Percentiles rank a stretch among this genome's conserved stretches.
Conservation (phyloP, 2,797 vertebrate genomes). For the Heterohyrax brucei region DNA sequence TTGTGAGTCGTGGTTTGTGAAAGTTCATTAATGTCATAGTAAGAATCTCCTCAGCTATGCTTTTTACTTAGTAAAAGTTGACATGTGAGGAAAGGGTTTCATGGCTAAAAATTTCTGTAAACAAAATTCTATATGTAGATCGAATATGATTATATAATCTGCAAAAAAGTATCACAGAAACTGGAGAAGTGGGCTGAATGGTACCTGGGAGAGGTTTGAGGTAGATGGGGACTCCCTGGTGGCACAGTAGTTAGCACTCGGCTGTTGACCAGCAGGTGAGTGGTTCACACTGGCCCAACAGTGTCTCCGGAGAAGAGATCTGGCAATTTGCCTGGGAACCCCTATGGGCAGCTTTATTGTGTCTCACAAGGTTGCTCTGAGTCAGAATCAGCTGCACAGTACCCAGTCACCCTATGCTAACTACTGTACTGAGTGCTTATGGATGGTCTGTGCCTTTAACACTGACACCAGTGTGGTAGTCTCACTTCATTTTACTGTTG, state of each 20-base stretch:
- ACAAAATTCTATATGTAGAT: neutral
- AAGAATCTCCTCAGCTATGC: neutral
- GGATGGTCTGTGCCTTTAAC: no score
- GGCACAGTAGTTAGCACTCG: neutral
- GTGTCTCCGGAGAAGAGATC: neutral
- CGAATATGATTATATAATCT: neutral
- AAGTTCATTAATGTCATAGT: neutral
- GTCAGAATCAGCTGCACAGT: neutral
- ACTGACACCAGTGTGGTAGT: neutral
- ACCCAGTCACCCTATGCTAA: neutral
- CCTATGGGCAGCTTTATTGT: neutral
- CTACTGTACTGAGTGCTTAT: neutral
- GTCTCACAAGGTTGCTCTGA: neutral
- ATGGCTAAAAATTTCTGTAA: neutral
- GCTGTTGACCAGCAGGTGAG: neutral
- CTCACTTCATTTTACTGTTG: neutral
- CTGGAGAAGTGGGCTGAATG: neutral
- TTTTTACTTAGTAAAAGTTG: neutral
- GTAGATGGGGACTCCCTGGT: neutral
- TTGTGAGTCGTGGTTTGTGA: neutral
- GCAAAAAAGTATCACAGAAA: neutral
- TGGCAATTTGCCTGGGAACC: neutral
- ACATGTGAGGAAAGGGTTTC: neutral
- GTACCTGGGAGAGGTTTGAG: neutral
- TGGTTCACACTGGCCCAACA: no score